Conservation (phyloP, 2,888 invertebrate species). For the Metopia argyrocephala region DNA sequence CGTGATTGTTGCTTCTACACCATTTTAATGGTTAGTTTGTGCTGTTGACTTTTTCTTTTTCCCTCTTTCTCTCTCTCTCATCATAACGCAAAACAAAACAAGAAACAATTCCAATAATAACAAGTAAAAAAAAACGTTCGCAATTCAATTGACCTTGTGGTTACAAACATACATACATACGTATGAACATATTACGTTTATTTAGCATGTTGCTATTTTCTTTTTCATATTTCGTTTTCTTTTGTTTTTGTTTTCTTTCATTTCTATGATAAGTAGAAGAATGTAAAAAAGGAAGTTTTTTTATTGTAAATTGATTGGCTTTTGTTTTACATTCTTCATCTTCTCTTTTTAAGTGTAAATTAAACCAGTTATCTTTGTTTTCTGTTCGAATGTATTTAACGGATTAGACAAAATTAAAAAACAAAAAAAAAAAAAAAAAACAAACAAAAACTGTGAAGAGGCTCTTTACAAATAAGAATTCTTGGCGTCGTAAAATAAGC, state of each 20-base stretch:
- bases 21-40: slow-evolving; percentile 23
- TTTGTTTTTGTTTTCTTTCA: neutral
- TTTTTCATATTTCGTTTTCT: neutral
- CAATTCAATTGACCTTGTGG: slow-evolving; percentile 60
- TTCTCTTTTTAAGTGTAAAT: neutral
- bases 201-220: slow-evolving; percentile 35
- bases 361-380: neutral
- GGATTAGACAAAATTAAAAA: neutral
- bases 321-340: neutral
- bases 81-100: neutral
- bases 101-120: neutral
- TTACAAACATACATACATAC: too few species aligned
- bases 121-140: slow-evolving; percentile 13
- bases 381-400: neutral
- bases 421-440: too few species aligned
- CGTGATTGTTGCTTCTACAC: slow-evolving; percentile 48
- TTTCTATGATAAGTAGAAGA: too few species aligned
- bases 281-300: slow-evolving; percentile 18
- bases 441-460: too few species aligned
- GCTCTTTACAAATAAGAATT: too few species aligned
- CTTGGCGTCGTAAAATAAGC: too few species aligned
- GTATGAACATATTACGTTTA: slow-evolving; percentile 40
- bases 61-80: too few species aligned
- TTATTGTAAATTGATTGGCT: slow-evolving; percentile 41
- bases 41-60: slow-evolving; percentile 19